Conservation (phyloP, 1,140 invertebrate species). For the Heliconius congener region DNA sequence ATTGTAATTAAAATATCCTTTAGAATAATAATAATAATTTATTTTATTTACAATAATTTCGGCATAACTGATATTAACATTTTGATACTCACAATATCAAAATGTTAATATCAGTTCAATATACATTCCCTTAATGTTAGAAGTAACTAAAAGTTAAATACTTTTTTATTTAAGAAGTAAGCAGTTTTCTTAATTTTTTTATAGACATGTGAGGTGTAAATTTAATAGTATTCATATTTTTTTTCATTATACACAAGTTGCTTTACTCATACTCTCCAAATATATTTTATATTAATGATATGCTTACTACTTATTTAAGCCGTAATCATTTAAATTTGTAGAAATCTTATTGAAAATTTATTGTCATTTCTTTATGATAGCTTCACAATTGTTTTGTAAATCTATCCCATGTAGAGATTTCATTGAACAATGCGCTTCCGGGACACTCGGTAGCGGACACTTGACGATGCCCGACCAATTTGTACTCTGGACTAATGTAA, state of each 20-base stretch:
- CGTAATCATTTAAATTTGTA: neutral
- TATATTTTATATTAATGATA: too few relatives aligned
- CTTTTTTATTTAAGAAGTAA: neutral
- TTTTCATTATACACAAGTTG: neutral
- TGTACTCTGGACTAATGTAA: conserved; percentile 81
- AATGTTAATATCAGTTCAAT: neutral
- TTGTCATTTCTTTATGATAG: too few relatives aligned
- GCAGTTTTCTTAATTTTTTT: neutral
- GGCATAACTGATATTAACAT: too few relatives aligned
- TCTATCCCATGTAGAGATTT: conserved; percentile 55
- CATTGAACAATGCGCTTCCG: conserved; percentile 72
- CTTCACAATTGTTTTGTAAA: conserved; percentile 27
- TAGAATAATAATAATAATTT: neutral
- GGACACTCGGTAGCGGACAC: conserved; percentile 83
- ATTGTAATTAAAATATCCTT: neutral
- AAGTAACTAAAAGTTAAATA: neutral
- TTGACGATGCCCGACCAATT: conserved; percentile 84
- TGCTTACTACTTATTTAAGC: neutral
- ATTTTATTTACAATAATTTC: neutral
- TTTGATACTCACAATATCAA: too few relatives aligned
- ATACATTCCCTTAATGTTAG: too few relatives aligned
- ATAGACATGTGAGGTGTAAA: neutral
- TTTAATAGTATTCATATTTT: neutral
- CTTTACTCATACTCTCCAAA: too few relatives aligned
- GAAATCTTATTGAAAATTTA: neutral